Conservation (phyloP, 2,113 vertebrate genomes). For the Montifringilla adamsi region DNA sequence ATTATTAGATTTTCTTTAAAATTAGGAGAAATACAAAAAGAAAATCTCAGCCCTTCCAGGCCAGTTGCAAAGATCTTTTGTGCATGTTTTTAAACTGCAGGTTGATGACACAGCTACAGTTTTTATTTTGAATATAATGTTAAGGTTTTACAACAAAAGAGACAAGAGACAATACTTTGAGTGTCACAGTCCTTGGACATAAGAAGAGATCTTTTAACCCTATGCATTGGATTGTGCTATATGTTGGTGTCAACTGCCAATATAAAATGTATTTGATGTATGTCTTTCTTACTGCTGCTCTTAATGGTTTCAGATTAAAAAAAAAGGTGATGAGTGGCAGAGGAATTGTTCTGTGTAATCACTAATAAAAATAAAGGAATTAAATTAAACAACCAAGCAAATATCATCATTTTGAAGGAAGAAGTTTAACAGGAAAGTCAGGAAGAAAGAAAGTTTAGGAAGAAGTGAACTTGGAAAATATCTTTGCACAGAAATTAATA, state of each 20-base stretch:
- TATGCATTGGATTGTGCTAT: neutral
- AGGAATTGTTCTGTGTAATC: neutral
- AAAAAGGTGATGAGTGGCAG: neutral
- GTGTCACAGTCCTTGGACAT: neutral
- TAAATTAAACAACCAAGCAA: neutral
- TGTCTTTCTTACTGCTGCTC: neutral
- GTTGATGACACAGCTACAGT: neutral
- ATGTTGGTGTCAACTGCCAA: neutral
- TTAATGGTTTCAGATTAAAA: neutral
- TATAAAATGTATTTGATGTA: neutral
- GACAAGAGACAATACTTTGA: neutral
- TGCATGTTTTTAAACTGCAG: neutral
- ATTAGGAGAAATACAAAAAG: neutral
- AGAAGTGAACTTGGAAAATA: neutral
- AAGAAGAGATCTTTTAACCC: neutral
- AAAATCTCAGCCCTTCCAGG: neutral
- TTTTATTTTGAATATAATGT: neutral
- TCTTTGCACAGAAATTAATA: neutral
- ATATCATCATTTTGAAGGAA: neutral
- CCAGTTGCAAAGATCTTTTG: slow-evolving; percentile 19
- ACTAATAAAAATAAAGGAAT: neutral
- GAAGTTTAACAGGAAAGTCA: neutral
- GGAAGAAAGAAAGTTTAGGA: neutral
- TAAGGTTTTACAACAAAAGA: neutral
- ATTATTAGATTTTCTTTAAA: slow-evolving; percentile 36